Conservation (phyloP, 2,888 invertebrate genomes). For the Thyatira batis region DNA sequence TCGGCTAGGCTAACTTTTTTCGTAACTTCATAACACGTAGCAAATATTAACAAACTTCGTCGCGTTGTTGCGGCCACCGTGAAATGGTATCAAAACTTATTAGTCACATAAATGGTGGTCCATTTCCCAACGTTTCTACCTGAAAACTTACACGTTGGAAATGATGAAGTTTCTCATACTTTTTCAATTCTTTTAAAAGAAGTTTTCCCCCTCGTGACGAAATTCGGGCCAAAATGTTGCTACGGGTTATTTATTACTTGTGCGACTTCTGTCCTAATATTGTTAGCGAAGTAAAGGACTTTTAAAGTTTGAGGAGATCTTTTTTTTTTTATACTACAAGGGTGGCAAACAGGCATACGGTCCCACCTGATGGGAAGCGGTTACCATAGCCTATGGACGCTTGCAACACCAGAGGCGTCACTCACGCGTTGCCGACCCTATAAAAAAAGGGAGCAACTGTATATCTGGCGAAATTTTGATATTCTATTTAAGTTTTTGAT, state of each 20-base stretch:
- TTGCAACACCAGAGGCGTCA: too few relatives aligned
- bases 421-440: too few relatives aligned
- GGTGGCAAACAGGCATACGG: too few relatives aligned
- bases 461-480: too few relatives aligned
- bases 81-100: constrained; percentile 38
- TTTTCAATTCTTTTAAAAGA: constrained; percentile 18
- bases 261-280: neutral
- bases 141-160: constrained; percentile 25
- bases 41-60: constrained; percentile 38
- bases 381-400: too few relatives aligned
- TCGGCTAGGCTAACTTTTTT: neutral
- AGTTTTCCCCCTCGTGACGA: constrained; percentile 12
- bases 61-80: constrained; percentile 4
- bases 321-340: neutral
- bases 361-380: too few relatives aligned
- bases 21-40: constrained; percentile 20
- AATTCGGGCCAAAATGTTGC: constrained; percentile 2
- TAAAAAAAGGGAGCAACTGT: too few relatives aligned
- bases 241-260: neutral
- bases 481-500: too few relatives aligned
- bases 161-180: constrained; percentile 25
- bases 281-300: neutral
- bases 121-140: constrained; percentile 32
- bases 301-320: neutral
- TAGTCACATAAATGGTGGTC: constrained; percentile 39